Base-by-base conservation (phyloP, 2,113 vertebrate species). In the Petrocephalus zakoni region DNA sequence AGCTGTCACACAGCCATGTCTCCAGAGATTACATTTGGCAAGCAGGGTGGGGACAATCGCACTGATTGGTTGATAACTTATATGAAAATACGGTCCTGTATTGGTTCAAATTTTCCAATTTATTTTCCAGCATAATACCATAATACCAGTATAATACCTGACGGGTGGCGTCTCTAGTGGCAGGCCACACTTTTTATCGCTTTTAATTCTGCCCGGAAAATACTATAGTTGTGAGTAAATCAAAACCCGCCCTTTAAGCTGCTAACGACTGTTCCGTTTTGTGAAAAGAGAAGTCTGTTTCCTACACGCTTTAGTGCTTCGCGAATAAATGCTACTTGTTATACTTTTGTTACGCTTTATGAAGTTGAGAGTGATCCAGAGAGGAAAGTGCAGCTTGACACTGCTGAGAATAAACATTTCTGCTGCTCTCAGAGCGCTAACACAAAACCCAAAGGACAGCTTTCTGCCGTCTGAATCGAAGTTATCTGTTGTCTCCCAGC, bases 401-500 rank as follows among this genome's bases (percentile, higher is more conserved):
- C 10, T 19, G n/a, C 42, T 42, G 82, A 52, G 86, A 89, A 49
- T 86, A 68, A 89, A 72, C 46, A 46, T 46, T 75, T 86, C 21
- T 42, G 25, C 58, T 72, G 15, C 29, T 86, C 61, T 53, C n/a
- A 25, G 25, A 55, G 88, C 25, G 21, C 75, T 19, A 22, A 22
- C 19, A 87, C 29, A 87, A 37, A 61, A 87, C 58, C 4, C 68
- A 58, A 85, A 89, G 88, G 88, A 89, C 88, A 68, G 25, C 37
- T 89, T 52, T 72, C n/a, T 68, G 83, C 25, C 22, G 58, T 42
- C 51, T 64, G 47, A 81, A 55, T 87, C n/a, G 87, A 78, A 55
- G 29, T 53, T 87, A 46, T 34, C 49, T 88, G 87, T 46, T 78
- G 61, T 75, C n/a, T 87, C 46, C 64, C 53, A 78, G 87, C 22